Conservation (phyloP, 2,797 vertebrate species). For the Pelochelys cantorii region DNA sequence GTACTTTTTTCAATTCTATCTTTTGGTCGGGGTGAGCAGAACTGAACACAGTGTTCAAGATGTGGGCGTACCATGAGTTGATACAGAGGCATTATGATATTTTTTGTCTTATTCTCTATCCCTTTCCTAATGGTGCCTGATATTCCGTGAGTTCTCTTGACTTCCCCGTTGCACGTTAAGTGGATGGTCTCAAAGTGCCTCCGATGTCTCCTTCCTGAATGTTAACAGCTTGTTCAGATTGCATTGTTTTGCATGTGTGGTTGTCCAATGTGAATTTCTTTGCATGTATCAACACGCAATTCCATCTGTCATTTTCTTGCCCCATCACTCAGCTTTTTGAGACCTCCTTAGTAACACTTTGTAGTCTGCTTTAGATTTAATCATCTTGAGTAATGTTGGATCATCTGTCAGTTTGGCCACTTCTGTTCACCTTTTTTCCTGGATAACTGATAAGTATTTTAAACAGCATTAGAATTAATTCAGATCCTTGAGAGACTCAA, state of each 20-base stretch:
- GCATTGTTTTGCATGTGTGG: neutral
- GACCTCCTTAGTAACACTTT: neutral
- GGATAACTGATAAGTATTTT: neutral
- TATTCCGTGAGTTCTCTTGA: neutral
- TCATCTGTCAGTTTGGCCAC: too few relatives aligned
- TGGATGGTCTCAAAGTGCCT: neutral
- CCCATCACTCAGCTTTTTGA: neutral
- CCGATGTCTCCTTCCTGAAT: neutral
- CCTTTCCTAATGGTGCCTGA: neutral
- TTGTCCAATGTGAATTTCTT: neutral
- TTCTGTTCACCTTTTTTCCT: neutral
- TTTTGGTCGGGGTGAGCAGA: neutral
- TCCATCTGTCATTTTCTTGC: neutral
- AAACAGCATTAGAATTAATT: neutral
- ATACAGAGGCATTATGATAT: neutral
- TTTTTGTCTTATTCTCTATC: neutral
- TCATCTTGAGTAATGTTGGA: neutral
- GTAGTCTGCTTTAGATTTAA: neutral
- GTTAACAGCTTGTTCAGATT: neutral
- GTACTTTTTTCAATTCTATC: too few relatives aligned
- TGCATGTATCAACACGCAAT: neutral
- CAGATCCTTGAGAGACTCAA: neutral
- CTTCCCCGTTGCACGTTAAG: neutral
- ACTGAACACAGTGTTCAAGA: neutral
- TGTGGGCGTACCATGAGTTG: neutral